A percentile compares a stretch with the other conserved stretches of the same genome.
Conservation (phyloP, 2,113 vertebrate species). For the Rhinoderma darwinii region DNA sequence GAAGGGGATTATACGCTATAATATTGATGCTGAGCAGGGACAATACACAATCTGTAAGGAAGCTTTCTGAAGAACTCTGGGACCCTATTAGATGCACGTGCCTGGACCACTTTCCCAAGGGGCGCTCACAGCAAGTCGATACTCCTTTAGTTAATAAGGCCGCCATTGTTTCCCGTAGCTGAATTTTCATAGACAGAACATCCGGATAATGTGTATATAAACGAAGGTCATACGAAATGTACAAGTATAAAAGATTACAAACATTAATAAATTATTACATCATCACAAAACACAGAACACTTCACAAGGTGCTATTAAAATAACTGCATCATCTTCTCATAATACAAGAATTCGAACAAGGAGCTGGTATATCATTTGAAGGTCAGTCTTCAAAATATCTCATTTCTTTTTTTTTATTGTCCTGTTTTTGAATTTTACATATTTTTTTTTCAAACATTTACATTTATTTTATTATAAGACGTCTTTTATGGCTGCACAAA, state of each 20-base stretch:
- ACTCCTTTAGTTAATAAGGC: slow-evolving; percentile 69
- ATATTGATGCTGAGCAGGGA: slow-evolving; percentile 78
- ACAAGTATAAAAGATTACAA: slow-evolving; percentile 99
- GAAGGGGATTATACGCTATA: slow-evolving; percentile 67
- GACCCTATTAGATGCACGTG: slow-evolving; percentile 63
- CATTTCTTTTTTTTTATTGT: slow-evolving; percentile 73
- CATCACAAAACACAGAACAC: slow-evolving; percentile 98
- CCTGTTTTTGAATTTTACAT: slow-evolving; percentile 55
- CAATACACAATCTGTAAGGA: slow-evolving; percentile 66
- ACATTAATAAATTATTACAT: slow-evolving; percentile 99
- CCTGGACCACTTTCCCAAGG: slow-evolving; percentile 26
- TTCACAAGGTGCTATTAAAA: slow-evolving; percentile 99
- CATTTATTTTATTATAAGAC: slow-evolving; percentile 71
- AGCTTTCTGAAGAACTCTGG: slow-evolving; percentile 66
- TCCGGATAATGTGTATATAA: slow-evolving; percentile 91
- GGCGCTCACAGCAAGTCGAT: slow-evolving; percentile 54
- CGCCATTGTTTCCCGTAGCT: slow-evolving; percentile 68
- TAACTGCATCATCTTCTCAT: slow-evolving; percentile 85
- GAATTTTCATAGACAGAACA: slow-evolving; percentile 73
- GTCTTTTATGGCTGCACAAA: slow-evolving; percentile 82
- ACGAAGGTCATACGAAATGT: slow-evolving; percentile 97
- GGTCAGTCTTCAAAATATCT: slow-evolving; percentile 74
- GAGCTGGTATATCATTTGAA: slow-evolving; percentile 87
- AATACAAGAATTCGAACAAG: slow-evolving; percentile 88
- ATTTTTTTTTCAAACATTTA: slow-evolving; percentile 70